Base-by-base conservation (phyloP, 2,797 vertebrate species). In the Sebastes steindachneri region DNA sequence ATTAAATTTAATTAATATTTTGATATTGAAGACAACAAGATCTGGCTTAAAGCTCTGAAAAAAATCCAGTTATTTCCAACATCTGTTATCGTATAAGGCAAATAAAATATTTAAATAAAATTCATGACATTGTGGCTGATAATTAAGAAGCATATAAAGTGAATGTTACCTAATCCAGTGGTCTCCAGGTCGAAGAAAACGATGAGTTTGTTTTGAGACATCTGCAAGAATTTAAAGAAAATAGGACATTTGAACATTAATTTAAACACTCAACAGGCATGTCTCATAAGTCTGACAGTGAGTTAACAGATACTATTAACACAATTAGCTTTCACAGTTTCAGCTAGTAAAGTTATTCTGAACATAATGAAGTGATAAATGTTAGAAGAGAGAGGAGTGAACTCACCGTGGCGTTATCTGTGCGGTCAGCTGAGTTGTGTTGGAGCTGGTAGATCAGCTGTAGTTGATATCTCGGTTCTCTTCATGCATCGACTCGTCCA, bases 101-200 rank as follows among this genome's bases (percentile, higher is more conserved):
- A 59, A 33, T 33, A 21, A 17, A 58, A 26, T 7, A 45, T 45
- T 45, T 45, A 45, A 15, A 45, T 15, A 11, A 7, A 45, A 45
- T 45, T 45, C 14, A 45, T 45, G 14, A 45, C 14, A 45, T 15
- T 45, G 41, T 45, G 14, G 7, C 4, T 45, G 41, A 45, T 45
- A 45, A 41, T 41, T 15, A 41, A 41, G 14, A 41, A 41, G 37
- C 37, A 41, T 41, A 41, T 9, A 19, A 48, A 53, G 29, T 1
- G 0, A 11, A 9, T 11, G 15, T 86, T 91, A 95, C 95, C 86
- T 28, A 96, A 80, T 84, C 94, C 93, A 14, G 95, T 96, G 63
- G 95, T 86, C 88, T 96, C 95, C 93, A 96, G 76, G 82, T 96
- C 95, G 23, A 96, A 95, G 84, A 95, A 96, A 66, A 96, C 91